Evolutionary conservation across 2,113 vertebrate genomes (phyloP), one percentile per base, ranked within the genome.

Genomic region (Centropristis striata): DNA sequence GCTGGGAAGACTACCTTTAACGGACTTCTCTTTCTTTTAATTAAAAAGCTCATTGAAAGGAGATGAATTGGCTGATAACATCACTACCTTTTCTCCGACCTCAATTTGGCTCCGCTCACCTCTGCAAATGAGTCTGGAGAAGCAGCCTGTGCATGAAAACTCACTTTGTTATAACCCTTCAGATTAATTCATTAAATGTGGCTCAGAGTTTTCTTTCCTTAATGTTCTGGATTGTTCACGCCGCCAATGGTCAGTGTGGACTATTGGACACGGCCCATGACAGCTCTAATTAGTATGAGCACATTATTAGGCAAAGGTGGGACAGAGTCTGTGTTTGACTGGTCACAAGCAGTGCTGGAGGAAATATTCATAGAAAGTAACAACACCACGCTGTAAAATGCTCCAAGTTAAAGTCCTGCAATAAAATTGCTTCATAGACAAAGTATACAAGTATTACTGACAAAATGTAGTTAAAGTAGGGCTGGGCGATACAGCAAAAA

Each of bases 31-130:
- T 67, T 78, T 83, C 46, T 64, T 89, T 87, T 90, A 87, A 91
- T 90, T 91, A 90, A 86, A 90, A 91, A 80, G 71, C 86, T 84
- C 58, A 83, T 84, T 86, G 85, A 75, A 85, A 86, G 55, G 70
- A 85, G 85, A 90, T 81, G 84, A 82, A 87, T 91, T 75, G 84
- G 67, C 63, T 58, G 88, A 91, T 88, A 88, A 64, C 83, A 84
- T 70, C 78, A 42, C 78, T 80, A 78, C 86, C 85, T 89, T 86
- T 77, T 87, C 63, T 42, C 68, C 85, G 91, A 90, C 85, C 90
- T 88, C 85, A 91, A 88, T 90, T 88, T 90, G 74, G 76, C 84
- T 88, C 50, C 1, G 65, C 67, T 85, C 78, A 85, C 83, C 88
- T 85, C 78, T 67, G 85, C 78, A 91, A 85, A 91, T 86, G 89